Conservation (phyloP, 2,888 invertebrate genomes). For the Pterostichus niger region DNA sequence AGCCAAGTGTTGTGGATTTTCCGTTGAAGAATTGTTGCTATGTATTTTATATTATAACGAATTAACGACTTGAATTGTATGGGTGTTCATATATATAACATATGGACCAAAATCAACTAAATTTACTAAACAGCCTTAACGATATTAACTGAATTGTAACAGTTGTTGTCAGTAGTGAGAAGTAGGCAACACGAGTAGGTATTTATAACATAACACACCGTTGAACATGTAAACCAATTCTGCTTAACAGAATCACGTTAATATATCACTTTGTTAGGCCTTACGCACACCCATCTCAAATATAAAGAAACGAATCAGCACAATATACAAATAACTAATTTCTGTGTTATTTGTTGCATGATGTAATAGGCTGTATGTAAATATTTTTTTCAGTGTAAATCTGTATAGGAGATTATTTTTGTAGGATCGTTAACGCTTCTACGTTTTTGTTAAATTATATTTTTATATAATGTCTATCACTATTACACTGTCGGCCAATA, state of each 20-base stretch:
- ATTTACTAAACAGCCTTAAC: slow-evolving; percentile 64
- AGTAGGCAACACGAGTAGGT: slow-evolving; percentile 26
- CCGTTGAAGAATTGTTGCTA: slow-evolving; percentile 40
- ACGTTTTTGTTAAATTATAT: slow-evolving; percentile 67
- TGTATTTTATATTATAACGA: slow-evolving; percentile 54
- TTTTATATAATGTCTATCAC: slow-evolving; percentile 65
- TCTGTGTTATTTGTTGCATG: slow-evolving; percentile 66
- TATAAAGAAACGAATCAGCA: slow-evolving; percentile 62
- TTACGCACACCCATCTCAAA: slow-evolving; percentile 55
- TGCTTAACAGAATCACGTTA: slow-evolving; percentile 63
- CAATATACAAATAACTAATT: slow-evolving; percentile 64
- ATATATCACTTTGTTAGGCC: slow-evolving; percentile 65
- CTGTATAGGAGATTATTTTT: slow-evolving; percentile 67
- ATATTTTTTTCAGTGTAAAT: slow-evolving; percentile 63
- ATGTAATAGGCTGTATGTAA: slow-evolving; percentile 63
- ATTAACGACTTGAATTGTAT: slow-evolving; percentile 61
- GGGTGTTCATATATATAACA: slow-evolving; percentile 66
- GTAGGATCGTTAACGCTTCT: slow-evolving; percentile 65
- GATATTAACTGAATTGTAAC: slow-evolving; percentile 57
- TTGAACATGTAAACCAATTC: slow-evolving; percentile 50
- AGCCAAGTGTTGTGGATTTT: slow-evolving; percentile 29
- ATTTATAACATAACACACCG: slow-evolving; percentile 48
- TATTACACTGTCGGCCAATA: slow-evolving; percentile 66
- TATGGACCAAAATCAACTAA: slow-evolving; percentile 65
- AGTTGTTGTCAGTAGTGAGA: slow-evolving; percentile 57